Percentiles rank a stretch among this genome's conserved stretches.
Conservation (phyloP, 2,113 vertebrate species). For the Psophia crepitans region DNA sequence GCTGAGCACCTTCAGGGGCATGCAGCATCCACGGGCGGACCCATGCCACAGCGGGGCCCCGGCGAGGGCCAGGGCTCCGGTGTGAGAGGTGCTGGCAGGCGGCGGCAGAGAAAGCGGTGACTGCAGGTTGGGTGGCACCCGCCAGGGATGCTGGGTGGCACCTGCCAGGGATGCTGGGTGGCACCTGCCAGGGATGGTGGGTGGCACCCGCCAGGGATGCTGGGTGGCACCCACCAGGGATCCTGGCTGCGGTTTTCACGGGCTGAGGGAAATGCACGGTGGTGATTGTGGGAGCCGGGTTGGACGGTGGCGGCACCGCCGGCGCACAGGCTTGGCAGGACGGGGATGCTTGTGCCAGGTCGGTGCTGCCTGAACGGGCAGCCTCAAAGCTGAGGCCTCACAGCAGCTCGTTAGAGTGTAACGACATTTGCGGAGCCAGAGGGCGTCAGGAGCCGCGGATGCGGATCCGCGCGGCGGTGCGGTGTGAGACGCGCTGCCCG, state of each 20-base stretch:
- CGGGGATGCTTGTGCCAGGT: neutral
- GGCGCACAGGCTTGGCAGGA: neutral
- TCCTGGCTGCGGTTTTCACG: neutral
- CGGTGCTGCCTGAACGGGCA: neutral
- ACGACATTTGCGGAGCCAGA: neutral
- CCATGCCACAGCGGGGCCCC: accelerated
- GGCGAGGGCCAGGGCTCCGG: too few relatives aligned
- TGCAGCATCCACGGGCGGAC: accelerated
- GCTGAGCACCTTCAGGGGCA: neutral
- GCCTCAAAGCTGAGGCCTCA: neutral
- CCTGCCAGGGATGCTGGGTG: neutral
- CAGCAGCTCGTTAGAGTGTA: neutral
- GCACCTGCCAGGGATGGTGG: neutral
- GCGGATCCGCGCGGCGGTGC: neutral
- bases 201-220: neutral
- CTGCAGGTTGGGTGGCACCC: accelerated
- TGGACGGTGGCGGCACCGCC: accelerated
- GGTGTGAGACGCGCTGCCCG: neutral
- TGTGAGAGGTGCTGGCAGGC: neutral
- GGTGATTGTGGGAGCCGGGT: accelerated
- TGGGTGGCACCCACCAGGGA: neutral
- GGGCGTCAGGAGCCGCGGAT: accelerated
- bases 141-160: neutral
- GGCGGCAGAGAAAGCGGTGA: neutral
- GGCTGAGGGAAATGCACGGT: neutral